Evolutionary conservation across 2,797 vertebrate species (phyloP), one percentile per base, ranked within the genome.

Genomic region (Pipistrellus pygmaeus): DNA sequence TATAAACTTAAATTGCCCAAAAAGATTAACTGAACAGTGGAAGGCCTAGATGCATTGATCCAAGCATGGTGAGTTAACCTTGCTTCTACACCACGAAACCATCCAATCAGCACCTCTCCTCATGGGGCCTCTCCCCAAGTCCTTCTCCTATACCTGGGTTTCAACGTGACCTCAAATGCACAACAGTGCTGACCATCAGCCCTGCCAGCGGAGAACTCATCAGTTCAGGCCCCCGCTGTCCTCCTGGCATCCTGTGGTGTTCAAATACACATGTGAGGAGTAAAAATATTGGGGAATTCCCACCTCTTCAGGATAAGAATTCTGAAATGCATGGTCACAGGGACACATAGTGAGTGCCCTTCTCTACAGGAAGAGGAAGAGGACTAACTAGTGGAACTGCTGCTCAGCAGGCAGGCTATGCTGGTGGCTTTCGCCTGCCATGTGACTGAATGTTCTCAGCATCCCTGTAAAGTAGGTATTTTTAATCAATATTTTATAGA

Each of bases 1-100:
- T 92, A 88, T 91, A 95, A 96, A 97, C 75, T 92, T 55, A 91
- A 75, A 82, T 85, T 60, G 84, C 86, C 62, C 68, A 81, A 80
- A 97, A 97, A 96, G 86, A 94, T 92, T 66, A 82, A 93, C 95
- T 94, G 51, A 96, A 87, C 94, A 85, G 84, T 10, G 23, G 38
- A 88, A n/a, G 68, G 75, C 57, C 78, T 93, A 5, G 4, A 32
- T 21, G 25, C 3, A 53, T 5, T 69, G 51, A 90, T 60, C 64
- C 38, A 32, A 57, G 35, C 27, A 32, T 5, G 27, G 2, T 8
- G 14, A 2, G 30, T 80, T 75, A 72, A 38, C 6, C 14, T 72
- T 80, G 60, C n/a, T 73, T 76, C 71, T 35, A 27, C 11, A 30
- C 32, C 20, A 66, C 78, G 83, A 89, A 46, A 57, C 27, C 46